These are phyloP conservation scores for Chironex yamaguchii DNA, from an alignment of 30 jellyfish, hydroid and myxozoan species.

Conservation along the genomic window DNA sequence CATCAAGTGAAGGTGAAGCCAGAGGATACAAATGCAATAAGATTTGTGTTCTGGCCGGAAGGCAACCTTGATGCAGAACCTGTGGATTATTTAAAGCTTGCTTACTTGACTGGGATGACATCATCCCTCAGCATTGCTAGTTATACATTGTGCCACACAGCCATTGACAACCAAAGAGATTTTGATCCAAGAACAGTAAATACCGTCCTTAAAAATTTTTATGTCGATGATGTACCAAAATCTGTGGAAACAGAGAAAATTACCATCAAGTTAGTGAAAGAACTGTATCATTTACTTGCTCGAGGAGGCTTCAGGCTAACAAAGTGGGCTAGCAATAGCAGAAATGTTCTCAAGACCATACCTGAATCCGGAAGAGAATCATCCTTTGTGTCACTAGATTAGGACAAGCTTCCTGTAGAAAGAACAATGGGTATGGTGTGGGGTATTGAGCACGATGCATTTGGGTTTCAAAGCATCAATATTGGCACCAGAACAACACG, in stretches of 20 bases:
- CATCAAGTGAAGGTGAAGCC: slow-evolving; percentile 65
- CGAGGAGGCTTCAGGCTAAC: slow-evolving; percentile 74
- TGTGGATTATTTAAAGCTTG: slow-evolving; percentile 51
- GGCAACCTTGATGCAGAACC: slow-evolving; percentile 59
- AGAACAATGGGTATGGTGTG: slow-evolving; percentile 60
- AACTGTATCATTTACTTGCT: slow-evolving; percentile 26
- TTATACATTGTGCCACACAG: slow-evolving; percentile 61
- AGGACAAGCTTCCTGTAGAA: slow-evolving; percentile 45
- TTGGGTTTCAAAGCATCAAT: not conserved
- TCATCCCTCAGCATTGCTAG: slow-evolving; percentile 76
- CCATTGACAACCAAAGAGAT: too few relatives aligned
- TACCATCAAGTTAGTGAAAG: slow-evolving; percentile 14
- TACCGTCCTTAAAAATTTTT: slow-evolving; percentile 52
- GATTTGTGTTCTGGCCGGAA: slow-evolving; percentile 75
- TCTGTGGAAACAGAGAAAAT: slow-evolving; percentile 21
- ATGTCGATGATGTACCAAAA: slow-evolving; percentile 67
- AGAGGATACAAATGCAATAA: slow-evolving; percentile 29
- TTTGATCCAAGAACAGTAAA: slow-evolving; percentile 7
- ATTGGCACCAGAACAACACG: slow-evolving; percentile 33
- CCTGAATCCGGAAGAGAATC: slow-evolving; percentile 49
- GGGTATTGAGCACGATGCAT: slow-evolving; percentile 15
- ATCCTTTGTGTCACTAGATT: slow-evolving; percentile 14
- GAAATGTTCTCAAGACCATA: slow-evolving; percentile 37
- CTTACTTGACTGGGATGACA: slow-evolving; percentile 68
- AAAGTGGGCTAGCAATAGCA: slow-evolving; percentile 52